These are phyloP conservation scores for Sternarchorhynchus goeldii DNA, from an alignment of 2,797 vertebrate species.

Conservation along the genomic window DNA sequence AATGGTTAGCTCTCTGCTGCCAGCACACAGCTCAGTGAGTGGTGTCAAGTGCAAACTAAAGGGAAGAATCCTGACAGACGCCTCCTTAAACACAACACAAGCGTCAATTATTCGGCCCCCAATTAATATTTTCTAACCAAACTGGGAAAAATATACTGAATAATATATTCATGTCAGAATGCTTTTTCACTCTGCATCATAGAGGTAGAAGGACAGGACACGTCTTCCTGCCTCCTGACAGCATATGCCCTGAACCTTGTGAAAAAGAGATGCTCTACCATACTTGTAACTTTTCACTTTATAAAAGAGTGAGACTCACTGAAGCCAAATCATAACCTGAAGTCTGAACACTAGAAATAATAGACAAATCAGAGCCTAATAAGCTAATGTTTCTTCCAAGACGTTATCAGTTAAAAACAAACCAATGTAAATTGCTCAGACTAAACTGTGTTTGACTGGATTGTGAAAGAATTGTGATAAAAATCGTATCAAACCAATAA, in stretches of 20 bases:
- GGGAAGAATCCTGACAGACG: slow-evolving; percentile 21
- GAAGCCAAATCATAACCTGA: too few relatives aligned
- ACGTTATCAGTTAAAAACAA: too few relatives aligned
- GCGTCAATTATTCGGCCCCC: slow-evolving; percentile 72
- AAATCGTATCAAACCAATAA: too few relatives aligned
- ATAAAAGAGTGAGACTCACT: too few relatives aligned
- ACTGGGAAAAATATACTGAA: slow-evolving; percentile 65
- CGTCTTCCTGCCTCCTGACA: neutral
- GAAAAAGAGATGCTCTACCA: neutral
- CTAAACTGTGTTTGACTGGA: too few relatives aligned
- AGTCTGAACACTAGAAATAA: too few relatives aligned
- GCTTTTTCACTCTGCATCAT: slow-evolving; percentile 70
- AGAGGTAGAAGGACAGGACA: neutral
- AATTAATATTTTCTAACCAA: slow-evolving; percentile 68
- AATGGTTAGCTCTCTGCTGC: slow-evolving; percentile 66
- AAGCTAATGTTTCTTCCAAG: too few relatives aligned
- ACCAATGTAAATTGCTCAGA: too few relatives aligned
- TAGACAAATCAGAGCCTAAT: too few relatives aligned
- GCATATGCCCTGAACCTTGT: neutral
- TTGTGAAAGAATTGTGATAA: too few relatives aligned
- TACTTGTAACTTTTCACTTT: neutral
- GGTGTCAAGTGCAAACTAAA: slow-evolving; percentile 58
- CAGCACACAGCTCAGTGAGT: slow-evolving; percentile 67
- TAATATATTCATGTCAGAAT: slow-evolving; percentile 74
- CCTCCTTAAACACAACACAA: slow-evolving; percentile 7